Evolutionary conservation across 1,140 invertebrate genomes (phyloP).

Genomic region (Heterodera carotae): DNA sequence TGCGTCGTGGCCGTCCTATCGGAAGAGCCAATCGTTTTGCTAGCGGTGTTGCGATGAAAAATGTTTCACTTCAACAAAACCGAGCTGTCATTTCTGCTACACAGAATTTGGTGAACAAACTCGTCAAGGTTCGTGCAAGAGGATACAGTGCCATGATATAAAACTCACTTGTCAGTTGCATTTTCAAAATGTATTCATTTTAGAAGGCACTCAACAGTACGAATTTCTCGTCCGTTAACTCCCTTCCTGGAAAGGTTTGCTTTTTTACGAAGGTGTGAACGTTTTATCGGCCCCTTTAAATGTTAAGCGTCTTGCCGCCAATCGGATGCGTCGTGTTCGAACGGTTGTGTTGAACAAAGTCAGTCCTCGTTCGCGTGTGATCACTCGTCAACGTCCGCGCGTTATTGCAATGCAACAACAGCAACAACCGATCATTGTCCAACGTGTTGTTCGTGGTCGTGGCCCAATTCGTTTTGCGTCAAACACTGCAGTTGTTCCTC

Average conservation of each 20-base stretch:
- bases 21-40: too few species aligned
- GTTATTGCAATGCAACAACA: neutral
- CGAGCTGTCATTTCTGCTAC: conserved; percentile 13
- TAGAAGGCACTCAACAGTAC: conserved; percentile 17
- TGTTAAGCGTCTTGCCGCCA: conserved; percentile 5
- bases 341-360: conserved; percentile 25
- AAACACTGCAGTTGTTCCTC: neutral
- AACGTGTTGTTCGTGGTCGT: neutral
- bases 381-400: conserved; percentile 20
- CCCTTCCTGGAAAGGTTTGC: conserved; percentile 2
- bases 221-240: neutral
- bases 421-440: conserved; percentile 5
- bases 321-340: neutral
- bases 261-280: neutral
- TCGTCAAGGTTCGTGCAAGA: conserved; percentile 34
- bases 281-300: neutral
- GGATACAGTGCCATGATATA: neutral
- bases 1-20: neutral
- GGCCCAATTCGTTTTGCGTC: conserved; percentile 15
- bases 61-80: neutral
- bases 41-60: neutral
- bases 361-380: conserved; percentile 27
- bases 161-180: too few species aligned
- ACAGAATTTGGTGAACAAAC: conserved; percentile 39
- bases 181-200: too few species aligned